Percentiles rank a stretch among this genome's conserved stretches.
These are phyloP conservation scores for Nymphalis urticae DNA, from an alignment of 2,888 invertebrate species.

Conservation along the genomic window DNA sequence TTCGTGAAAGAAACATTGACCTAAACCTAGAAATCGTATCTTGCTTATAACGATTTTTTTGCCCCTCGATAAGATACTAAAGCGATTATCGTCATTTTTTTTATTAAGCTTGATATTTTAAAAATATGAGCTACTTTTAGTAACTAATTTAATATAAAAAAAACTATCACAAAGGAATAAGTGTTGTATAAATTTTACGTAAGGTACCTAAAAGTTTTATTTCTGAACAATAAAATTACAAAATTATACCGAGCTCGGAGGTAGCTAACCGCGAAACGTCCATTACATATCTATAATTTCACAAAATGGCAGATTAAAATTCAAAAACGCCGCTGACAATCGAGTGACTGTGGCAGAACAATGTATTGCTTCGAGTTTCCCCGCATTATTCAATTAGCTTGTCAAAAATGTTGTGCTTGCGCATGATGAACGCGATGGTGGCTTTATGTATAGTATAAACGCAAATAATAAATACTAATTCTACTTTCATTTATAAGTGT, in stretches of 20 bases:
- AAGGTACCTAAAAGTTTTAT: constrained; percentile 15
- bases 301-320: constrained; percentile 76
- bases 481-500: neutral
- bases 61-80: neutral
- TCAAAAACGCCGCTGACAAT: constrained; percentile 74
- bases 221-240: constrained; percentile 59
- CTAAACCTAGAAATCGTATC: neutral
- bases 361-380: constrained; percentile 60
- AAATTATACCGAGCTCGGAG: constrained; percentile 57
- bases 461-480: neutral
- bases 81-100: neutral
- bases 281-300: constrained; percentile 78
- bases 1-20: constrained; percentile 25
- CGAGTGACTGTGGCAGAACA: constrained; percentile 65
- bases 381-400: constrained; percentile 77
- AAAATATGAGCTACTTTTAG: too few species aligned
- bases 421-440: constrained; percentile 17
- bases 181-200: constrained; percentile 5
- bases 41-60: neutral
- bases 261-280: constrained; percentile 78
- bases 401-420: constrained; percentile 60
- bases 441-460: constrained; percentile 4
- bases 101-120: neutral
- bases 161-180: neutral
- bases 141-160: neutral